Evolutionary conservation across 2,888 invertebrate genomes (phyloP).

Genomic region (Meganola albula): DNA sequence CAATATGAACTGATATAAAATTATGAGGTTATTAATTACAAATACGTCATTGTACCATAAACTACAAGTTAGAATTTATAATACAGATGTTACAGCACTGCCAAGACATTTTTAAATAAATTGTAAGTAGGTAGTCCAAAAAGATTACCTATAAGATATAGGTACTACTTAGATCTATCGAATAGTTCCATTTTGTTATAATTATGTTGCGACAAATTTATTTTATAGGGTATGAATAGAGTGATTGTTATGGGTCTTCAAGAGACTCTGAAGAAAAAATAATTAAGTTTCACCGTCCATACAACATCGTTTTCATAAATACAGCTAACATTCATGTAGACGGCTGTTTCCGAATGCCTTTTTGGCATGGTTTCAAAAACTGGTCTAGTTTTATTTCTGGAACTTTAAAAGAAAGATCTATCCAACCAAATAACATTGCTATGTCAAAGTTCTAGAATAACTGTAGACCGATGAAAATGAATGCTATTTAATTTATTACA

Average conservation of each 20-base stretch:
- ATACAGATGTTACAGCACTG: constrained; percentile 65
- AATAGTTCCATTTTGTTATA: too few relatives aligned
- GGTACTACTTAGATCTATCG: too few relatives aligned
- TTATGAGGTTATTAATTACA: constrained; percentile 12
- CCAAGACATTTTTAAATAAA: constrained; percentile 60
- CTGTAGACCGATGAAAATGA: constrained; percentile 17
- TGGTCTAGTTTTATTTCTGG: constrained; percentile 29
- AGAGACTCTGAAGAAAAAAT: too few relatives aligned
- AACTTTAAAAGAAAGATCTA: constrained; percentile 32
- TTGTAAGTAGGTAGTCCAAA: too few relatives aligned
- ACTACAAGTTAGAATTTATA: constrained; percentile 32
- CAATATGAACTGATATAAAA: too few relatives aligned
- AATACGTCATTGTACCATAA: constrained; percentile 23
- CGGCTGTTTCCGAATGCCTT: constrained; percentile 32
- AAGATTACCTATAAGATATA: too few relatives aligned
- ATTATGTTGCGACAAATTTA: too few relatives aligned
- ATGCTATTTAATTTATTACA: constrained; percentile 18
- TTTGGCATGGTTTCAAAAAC: constrained; percentile 46
- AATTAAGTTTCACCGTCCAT: constrained; percentile 11
- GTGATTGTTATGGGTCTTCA: too few relatives aligned
- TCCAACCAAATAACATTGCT: constrained; percentile 29
- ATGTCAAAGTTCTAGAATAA: constrained; percentile 24
- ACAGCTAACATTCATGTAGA: constrained; percentile 21
- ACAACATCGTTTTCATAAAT: constrained; percentile 23
- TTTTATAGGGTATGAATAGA: too few relatives aligned